Evolutionary conservation across 2,888 invertebrate genomes (phyloP).

Genomic region (Malacosoma neustria): DNA sequence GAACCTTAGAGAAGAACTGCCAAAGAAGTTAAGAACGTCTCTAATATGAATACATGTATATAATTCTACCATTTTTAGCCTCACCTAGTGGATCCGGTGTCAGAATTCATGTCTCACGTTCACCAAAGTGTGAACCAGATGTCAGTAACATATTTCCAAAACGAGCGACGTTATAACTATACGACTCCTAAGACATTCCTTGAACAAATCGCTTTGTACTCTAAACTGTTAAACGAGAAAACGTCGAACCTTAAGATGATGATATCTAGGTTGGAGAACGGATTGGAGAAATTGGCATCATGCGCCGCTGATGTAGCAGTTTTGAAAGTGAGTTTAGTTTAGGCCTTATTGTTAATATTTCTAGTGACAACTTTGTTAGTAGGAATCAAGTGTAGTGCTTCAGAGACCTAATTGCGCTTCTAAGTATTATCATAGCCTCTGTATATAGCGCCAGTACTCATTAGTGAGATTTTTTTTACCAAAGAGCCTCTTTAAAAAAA

Average conservation of each 20-base stretch:
- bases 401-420: no score
- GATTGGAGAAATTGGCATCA: slow-evolving; percentile 88
- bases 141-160: slow-evolving; percentile 85
- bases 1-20: no score
- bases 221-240: slow-evolving; percentile 81
- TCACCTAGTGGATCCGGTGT: slow-evolving; percentile 77
- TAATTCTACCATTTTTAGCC: slow-evolving; percentile 45
- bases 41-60: neutral
- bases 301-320: slow-evolving; percentile 91
- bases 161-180: slow-evolving; percentile 94
- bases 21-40: neutral
- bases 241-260: slow-evolving; percentile 81
- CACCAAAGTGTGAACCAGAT: slow-evolving; percentile 92
- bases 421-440: no score
- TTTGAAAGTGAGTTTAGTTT: slow-evolving; percentile 77
- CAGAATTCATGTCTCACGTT: slow-evolving; percentile 92
- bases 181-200: slow-evolving; percentile 97
- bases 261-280: slow-evolving; percentile 88
- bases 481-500: no score
- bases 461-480: no score
- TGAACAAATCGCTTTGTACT: slow-evolving; percentile 90
- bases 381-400: no score
- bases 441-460: no score
- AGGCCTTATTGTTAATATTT: no score
- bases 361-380: no score